phyloP scores from a whole-genome alignment of 2,113 vertebrate species.

The Sander vitreus region DNA sequence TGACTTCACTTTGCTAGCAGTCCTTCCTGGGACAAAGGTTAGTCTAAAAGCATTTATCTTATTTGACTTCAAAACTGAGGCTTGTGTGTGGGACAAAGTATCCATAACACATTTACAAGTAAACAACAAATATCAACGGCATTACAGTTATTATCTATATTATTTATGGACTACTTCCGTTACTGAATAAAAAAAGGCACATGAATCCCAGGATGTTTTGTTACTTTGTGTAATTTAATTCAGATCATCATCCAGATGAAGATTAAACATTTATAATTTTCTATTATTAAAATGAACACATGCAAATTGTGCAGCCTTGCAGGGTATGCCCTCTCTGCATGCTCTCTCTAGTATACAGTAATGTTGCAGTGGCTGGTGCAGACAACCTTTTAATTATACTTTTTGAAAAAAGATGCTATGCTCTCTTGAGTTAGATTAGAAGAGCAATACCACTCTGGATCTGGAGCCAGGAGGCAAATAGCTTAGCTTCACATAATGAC shows the following conservation, averaged over 20 bases:
- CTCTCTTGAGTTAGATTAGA: not conserved
- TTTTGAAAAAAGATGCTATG: not conserved
- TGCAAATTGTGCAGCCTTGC: not conserved
- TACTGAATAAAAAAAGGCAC: not conserved
- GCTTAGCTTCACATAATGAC: not conserved
- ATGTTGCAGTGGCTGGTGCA: not conserved
- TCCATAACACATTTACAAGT: not conserved
- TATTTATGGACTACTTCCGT: not conserved
- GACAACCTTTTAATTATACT: not conserved
- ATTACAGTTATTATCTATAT: not conserved
- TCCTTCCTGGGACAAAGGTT: not conserved
- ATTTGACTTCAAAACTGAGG: not conserved
- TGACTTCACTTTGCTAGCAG: not conserved
- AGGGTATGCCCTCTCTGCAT: not conserved
- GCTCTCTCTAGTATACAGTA: not conserved
- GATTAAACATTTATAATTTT: not conserved
- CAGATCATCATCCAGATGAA: not conserved
- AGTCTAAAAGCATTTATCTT: slow-evolving; percentile 5
- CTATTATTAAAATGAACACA: not conserved
- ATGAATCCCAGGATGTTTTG: not conserved
- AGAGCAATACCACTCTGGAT: not conserved
- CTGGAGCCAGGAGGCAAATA: slow-evolving; percentile 14
- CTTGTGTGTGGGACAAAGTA: not conserved
- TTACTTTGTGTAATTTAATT: not conserved
- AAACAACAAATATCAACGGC: not conserved